Evolutionary conservation across 1,140 invertebrate species (phyloP), one percentile per base, ranked within the genome.

Genomic region (Aphaenogaster rudis): DNA sequence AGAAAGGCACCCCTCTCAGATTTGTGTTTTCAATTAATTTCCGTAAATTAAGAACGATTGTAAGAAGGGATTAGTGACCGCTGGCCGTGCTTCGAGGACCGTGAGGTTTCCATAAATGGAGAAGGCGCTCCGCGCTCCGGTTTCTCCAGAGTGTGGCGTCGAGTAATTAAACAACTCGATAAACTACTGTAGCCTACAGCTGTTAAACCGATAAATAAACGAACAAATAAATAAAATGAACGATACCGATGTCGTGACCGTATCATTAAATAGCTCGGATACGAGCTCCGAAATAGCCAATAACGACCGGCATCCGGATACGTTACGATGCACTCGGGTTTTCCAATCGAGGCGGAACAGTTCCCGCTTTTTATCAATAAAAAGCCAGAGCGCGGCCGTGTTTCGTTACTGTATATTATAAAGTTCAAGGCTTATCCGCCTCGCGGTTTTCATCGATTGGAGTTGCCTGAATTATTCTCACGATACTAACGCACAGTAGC

Each of bases 21-120:
- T 94, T 95, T 93, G 94, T 92, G 91, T 94, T 94, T 94, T 93
- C 94, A 94, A 95, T 95, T 95, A 95, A 95, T 95, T 94, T 84
- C 80, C 80, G 94, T 88, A 92, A 94, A 93, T 93, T 94, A 94
- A 94, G 92, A 93, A 93, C 92, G 90, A 94, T 92, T 92, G 91
- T 91, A 80, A 91, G 87, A 91, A 89, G 88, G 92, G 80, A 84
- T 84, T 84, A 84, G 80, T 84, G 69, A 84, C 69, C 80, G 94
- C 92, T 92, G 93, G 88, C 90, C 91, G 88, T 91, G 90, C 86
- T 86, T 86, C 77, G 86, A 88, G 88, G 78, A 52, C 64, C 8
- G 61, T 78, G 39, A 71, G 71, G 42, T 76, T 63, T 61, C 54
- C 28, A 45, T 36, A 74, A 76, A 84, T 39, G 69, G 33, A 76